Conservation (phyloP, 1,140 invertebrate species). For the Scylla paramamosain region DNA sequence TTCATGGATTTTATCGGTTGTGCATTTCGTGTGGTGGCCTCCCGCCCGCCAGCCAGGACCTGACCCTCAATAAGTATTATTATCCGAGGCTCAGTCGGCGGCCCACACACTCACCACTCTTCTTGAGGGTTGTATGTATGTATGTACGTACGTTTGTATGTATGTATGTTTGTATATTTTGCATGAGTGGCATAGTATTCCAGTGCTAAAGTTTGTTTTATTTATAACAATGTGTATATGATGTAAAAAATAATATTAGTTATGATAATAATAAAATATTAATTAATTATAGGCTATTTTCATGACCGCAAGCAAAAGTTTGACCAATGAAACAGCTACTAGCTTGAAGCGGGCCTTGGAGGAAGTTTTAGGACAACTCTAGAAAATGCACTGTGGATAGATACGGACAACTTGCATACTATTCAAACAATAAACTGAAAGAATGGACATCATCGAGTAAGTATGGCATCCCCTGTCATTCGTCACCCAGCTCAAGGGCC, state of each 20-base stretch:
- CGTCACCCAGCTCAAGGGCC: too few species aligned
- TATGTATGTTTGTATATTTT: constrained; percentile 69
- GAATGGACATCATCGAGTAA: too few species aligned
- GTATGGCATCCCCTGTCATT: too few species aligned
- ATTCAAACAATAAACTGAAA: too few species aligned
- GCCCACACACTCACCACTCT: constrained; percentile 64
- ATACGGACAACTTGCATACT: too few species aligned
- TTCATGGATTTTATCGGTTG: constrained; percentile 66
- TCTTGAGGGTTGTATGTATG: constrained; percentile 69
- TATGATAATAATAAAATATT: constrained; percentile 52
- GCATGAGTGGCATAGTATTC: constrained; percentile 68
- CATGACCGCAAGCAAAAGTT: neutral
- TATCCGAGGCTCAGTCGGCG: constrained; percentile 51
- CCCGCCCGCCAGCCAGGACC: neutral
- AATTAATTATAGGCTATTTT: neutral
- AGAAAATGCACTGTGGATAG: too few species aligned
- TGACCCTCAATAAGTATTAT: constrained; percentile 56
- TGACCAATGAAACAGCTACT: too few species aligned
- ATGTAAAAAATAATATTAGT: constrained; percentile 72
- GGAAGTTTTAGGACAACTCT: too few species aligned
- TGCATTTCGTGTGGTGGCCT: constrained; percentile 60
- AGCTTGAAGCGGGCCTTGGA: too few species aligned
- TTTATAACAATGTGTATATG: constrained; percentile 73
- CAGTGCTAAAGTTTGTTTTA: constrained; percentile 72
- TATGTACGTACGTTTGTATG: constrained; percentile 62